These are phyloP conservation scores for Heterocephalus glaber DNA, from an alignment of 2,113 vertebrate genomes.

Conservation along the genomic window DNA sequence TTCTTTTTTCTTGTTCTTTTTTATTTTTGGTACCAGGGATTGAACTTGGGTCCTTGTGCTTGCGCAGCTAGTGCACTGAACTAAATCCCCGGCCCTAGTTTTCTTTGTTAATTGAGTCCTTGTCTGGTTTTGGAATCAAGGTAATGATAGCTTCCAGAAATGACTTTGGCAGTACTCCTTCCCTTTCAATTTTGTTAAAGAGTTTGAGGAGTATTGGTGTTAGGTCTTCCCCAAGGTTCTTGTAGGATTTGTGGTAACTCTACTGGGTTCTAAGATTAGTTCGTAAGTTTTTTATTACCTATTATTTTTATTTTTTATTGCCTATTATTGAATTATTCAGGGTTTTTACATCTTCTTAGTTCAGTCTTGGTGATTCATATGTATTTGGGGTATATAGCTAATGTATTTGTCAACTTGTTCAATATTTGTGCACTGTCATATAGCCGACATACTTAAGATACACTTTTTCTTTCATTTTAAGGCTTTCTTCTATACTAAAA, in stretches of 20 bases:
- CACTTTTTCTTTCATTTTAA: constrained; percentile 82
- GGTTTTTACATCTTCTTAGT: background rate
- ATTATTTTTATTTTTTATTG: background rate
- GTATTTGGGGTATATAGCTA: background rate
- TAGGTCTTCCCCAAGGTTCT: background rate
- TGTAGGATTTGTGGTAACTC: background rate
- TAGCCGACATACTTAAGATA: constrained; percentile 38
- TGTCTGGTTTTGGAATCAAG: background rate
- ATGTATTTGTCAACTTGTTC: background rate
- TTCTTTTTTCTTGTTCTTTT: too few species aligned
- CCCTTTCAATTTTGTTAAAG: background rate
- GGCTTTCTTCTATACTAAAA: constrained; percentile 90
- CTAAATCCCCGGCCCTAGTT: too few species aligned
- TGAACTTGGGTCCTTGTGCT: background rate
- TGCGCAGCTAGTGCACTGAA: too few species aligned
- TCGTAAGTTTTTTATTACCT: background rate
- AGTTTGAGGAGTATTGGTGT: background rate
- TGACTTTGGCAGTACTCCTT: background rate
- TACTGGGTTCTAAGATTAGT: background rate
- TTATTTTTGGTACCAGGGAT: too few species aligned
- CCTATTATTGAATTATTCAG: background rate
- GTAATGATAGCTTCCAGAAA: background rate
- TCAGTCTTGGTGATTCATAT: background rate
- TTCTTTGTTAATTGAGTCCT: background rate
- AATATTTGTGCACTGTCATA: constrained; percentile 14